Base-by-base conservation (phyloP, 2,797 vertebrate species). In the Malacoraja senta region DNA sequence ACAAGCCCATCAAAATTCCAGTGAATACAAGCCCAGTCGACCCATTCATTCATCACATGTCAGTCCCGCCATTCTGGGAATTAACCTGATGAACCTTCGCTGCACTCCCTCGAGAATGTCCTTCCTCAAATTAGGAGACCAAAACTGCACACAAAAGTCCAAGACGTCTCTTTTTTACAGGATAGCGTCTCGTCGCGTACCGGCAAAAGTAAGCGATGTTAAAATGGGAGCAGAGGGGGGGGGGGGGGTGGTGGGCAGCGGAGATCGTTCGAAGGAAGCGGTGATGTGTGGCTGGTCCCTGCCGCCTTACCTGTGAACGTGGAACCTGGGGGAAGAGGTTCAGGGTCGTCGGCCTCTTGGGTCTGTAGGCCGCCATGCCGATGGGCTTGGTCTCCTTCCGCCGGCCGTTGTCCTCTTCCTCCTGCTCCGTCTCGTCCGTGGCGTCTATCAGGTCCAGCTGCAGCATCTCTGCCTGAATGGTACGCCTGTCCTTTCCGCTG, bases 291-390 rank as follows among this genome's bases (percentile, higher is more conserved):
- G 44, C 44, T 83, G 19, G 17, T 86, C 93, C 93, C 93, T 58
- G 1, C 2, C 44, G 10, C 58, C 71, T 95, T 94, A 99, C 98
- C 98, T 99, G 98, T 95, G 98, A 98, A 93, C 98, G 98, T 92
- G 98, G 98, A 95, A 98, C 98, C 95, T 98, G 98, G 76, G 98
- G 97, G 96, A 99, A 98, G 94, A 99, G 97, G 97, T 99, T 98
- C 95, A 99, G 98, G 61, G 98, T 99, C 93, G 98, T 99, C 94
- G 98, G 98, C 95, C 98, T 96, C 96, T 99, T 98, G 94, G 98
- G 98, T 71, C 97, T 95, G 96, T 98, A 98, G 72, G 97, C 98
- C 94, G 98, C 98, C 95, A 98, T 97, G 95, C 97, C 97, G 81
- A 95, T 96, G 88, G 96, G 96, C 93, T 94, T 94, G 1, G 96